Evolutionary conservation across 2,113 vertebrate genomes (phyloP), one percentile per base, ranked within the genome.

Genomic region (Dolichotis patagonum): DNA sequence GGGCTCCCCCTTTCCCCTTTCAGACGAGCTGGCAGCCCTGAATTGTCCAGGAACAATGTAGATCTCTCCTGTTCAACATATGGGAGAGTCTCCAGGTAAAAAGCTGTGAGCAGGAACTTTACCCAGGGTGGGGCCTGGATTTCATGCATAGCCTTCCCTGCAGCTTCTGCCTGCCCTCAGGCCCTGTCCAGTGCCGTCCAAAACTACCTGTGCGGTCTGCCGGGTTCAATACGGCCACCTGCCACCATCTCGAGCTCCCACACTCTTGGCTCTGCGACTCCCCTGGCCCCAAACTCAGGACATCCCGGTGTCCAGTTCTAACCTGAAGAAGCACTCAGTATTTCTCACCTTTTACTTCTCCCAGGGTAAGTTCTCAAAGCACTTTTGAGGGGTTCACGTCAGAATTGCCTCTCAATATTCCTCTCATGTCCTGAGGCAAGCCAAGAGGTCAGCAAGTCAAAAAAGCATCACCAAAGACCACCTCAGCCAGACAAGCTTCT

Each of bases 391-490:
- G 22, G 30, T 63, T 43, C 49, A 30, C 5, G 20, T 38, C 56
- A 24, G 28, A 32, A 67, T 12, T 17, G 0, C 58, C 16, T 1
- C 0, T 38, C 4, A 9, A 17, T 35, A 10, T n/a, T 28, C 13
- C 58, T 67, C 56, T 43, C 46, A 38, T 75, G 38, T 10, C 52
- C 46, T 28, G 38, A 77, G 75, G 10, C 56, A 88, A 46, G 1
- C 43, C 19, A 2, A 92, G 60, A 19, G 41, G 35, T 16, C 6
- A 46, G 41, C 8, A 41, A 52, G 6, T 3, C 13, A 8, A 38
- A 24, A 52, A 90, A 67, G 20, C 54, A 30, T 46, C 43, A 65
- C 7, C 16, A 1, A 7, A 60, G 17, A 10, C 10, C 54, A 73
- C 7, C 11, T 28, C n/a, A 16, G 67, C 2, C 4, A 22, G 20